Percentiles rank a stretch among this genome's conserved stretches.
Evolutionary conservation across 2,888 invertebrate genomes (phyloP).

Genomic region (Agrochola litura): DNA sequence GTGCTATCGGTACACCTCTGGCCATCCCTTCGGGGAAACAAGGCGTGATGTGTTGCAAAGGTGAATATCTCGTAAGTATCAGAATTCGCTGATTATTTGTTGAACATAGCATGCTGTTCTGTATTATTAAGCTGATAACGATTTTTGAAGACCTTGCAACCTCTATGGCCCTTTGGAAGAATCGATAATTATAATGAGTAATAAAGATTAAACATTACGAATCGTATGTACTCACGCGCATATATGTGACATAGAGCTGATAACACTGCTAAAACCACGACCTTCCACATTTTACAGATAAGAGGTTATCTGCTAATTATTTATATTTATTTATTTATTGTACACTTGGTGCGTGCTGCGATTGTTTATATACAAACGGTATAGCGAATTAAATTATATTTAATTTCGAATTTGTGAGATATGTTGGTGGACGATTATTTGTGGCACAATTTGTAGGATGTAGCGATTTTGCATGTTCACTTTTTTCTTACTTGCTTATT

Average conservation of each 20-base stretch:
- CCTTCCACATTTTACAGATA: constrained; percentile 65
- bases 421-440: constrained; percentile 6
- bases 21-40: too few species aligned
- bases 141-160: not conserved
- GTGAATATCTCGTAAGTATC: not conserved
- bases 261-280: constrained; percentile 60
- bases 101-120: not conserved
- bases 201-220: constrained; percentile 34
- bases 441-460: constrained; percentile 29
- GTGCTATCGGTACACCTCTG: too few species aligned
- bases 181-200: constrained; percentile 15
- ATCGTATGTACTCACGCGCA: constrained; percentile 65
- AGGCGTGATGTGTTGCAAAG: too few species aligned
- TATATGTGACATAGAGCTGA: constrained; percentile 52
- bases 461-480: too few species aligned
- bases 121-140: not conserved
- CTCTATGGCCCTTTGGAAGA: not conserved
- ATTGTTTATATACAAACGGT: constrained; percentile 60
- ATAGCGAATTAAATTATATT: constrained; percentile 48
- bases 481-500: too few species aligned
- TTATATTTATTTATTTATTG: constrained; percentile 46
- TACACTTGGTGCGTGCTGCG: constrained; percentile 43
- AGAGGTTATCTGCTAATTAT: constrained; percentile 56
- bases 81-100: not conserved
- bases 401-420: constrained; percentile 36